Evolutionary conservation across 30 jellyfish, hydroid and myxozoan genomes (phyloP).

Genomic region (Nemopilema nomurai): DNA sequence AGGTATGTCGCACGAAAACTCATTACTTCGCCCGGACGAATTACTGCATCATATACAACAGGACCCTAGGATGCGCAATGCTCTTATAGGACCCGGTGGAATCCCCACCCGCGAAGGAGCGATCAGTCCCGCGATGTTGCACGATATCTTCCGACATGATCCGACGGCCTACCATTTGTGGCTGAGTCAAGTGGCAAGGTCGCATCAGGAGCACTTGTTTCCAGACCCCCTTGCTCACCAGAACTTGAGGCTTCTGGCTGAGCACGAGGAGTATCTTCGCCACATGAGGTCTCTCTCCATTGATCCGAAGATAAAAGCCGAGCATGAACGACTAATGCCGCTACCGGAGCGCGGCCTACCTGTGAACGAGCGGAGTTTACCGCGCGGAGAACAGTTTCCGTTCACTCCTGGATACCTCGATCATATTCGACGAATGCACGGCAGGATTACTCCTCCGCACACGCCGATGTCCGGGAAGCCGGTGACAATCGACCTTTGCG

Average conservation of each 20-base stretch:
- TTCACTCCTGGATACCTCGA: constrained; percentile 58
- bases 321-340: constrained; percentile 50
- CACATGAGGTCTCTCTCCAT: constrained; percentile 54
- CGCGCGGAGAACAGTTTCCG: constrained; percentile 57
- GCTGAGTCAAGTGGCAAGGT: constrained; percentile 76
- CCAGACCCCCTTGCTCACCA: constrained; percentile 58
- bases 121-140: constrained; percentile 84
- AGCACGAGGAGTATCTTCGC: constrained; percentile 72
- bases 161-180: constrained; percentile 90
- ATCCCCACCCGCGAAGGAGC: constrained; percentile 84
- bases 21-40: constrained; percentile 75
- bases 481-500: constrained; percentile 75
- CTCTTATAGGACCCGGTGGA: constrained; percentile 66
- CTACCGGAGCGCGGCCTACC: constrained; percentile 61
- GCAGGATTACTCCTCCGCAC: constrained; percentile 55
- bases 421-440: constrained; percentile 59
- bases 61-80: constrained; percentile 75
- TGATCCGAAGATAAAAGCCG: constrained; percentile 57
- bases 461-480: constrained; percentile 60
- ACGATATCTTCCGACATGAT: constrained; percentile 75
- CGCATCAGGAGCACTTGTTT: constrained; percentile 71
- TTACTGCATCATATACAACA: constrained; percentile 77
- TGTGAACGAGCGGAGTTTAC: constrained; percentile 47
- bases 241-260: constrained; percentile 63
- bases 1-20: constrained; percentile 60